A percentile compares a stretch with the other conserved stretches of the same genome.
Conservation (phyloP, 2,888 invertebrate genomes). For the Disparrhopalites patrizii region DNA sequence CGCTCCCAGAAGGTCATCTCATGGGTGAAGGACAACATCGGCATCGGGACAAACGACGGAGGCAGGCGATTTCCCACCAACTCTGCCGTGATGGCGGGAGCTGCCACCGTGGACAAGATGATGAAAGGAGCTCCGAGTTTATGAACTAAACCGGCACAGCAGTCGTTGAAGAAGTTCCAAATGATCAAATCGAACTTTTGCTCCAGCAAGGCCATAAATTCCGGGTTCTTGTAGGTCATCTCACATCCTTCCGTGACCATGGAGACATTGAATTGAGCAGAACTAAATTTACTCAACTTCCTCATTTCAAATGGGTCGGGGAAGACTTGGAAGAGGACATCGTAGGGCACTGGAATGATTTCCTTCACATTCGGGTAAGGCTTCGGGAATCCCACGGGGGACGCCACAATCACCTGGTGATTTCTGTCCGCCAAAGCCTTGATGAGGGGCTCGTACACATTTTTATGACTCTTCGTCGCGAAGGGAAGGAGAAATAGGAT, state of each 20-base stretch:
- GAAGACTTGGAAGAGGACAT: slow-evolving; percentile 26
- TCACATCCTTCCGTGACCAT: slow-evolving; percentile 21
- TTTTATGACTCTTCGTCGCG: slow-evolving; percentile 33
- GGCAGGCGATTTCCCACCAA: background rate
- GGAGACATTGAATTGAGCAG: background rate
- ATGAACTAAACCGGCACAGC: slow-evolving; percentile 54
- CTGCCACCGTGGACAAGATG: slow-evolving; percentile 19
- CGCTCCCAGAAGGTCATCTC: slow-evolving; percentile 20
- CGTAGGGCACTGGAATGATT: slow-evolving; percentile 26
- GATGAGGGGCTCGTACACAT: slow-evolving; percentile 51
- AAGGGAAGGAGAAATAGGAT: slow-evolving; percentile 41
- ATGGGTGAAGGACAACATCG: slow-evolving; percentile 56
- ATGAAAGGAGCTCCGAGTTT: slow-evolving; percentile 52
- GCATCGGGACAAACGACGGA: slow-evolving; percentile 56
- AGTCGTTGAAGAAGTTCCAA: slow-evolving; percentile 54
- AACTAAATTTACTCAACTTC: slow-evolving; percentile 15
- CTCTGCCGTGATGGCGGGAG: background rate
- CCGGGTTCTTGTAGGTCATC: slow-evolving; percentile 17
- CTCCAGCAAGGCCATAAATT: slow-evolving; percentile 23
- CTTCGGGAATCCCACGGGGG: slow-evolving; percentile 52
- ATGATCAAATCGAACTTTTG: slow-evolving; percentile 49
- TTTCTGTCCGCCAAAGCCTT: slow-evolving; percentile 55
- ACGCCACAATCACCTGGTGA: slow-evolving; percentile 57
- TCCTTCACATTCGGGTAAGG: slow-evolving; percentile 51
- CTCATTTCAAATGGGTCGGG: slow-evolving; percentile 29